Percentiles rank a stretch among this genome's conserved stretches.
phyloP scores from a whole-genome alignment of 2,113 vertebrate genomes.

The Phrynosoma blainvillii region DNA sequence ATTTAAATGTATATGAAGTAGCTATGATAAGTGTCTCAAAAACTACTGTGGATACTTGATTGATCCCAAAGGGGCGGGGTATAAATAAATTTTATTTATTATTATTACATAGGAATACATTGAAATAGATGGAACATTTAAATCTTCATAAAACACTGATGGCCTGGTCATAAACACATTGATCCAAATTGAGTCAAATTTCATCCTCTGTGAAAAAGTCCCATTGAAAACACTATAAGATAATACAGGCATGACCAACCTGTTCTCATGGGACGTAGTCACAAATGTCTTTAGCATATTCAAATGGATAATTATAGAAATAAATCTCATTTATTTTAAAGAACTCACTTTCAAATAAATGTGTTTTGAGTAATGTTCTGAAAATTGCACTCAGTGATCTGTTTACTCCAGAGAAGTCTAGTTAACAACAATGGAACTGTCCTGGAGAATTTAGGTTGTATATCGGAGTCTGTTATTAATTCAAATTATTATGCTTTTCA shows the following conservation, averaged over 20 bases:
- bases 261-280: not conserved
- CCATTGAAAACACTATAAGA: not conserved
- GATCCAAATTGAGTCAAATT: not conserved
- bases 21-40: slow-evolving; percentile 49
- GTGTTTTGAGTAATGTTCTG: not conserved
- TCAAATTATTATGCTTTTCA: not conserved
- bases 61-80: too few species aligned
- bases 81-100: too few species aligned
- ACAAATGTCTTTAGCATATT: not conserved
- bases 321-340: not conserved
- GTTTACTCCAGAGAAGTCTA: not conserved
- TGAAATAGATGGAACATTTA: slow-evolving; percentile 63
- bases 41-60: slow-evolving; percentile 58
- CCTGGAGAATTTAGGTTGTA: not conserved
- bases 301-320: not conserved
- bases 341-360: not conserved
- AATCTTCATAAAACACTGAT: slow-evolving; percentile 6
- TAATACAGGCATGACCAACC: not conserved
- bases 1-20: slow-evolving; percentile 44
- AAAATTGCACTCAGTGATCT: not conserved
- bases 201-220: not conserved
- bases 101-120: slow-evolving; percentile 60
- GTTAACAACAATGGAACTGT: not conserved
- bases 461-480: not conserved
- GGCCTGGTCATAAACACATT: not conserved